These are phyloP conservation scores for Antedon mediterranea DNA, from an alignment of 53 echinoderm and acorn worm genomes.

Conservation along the genomic window DNA sequence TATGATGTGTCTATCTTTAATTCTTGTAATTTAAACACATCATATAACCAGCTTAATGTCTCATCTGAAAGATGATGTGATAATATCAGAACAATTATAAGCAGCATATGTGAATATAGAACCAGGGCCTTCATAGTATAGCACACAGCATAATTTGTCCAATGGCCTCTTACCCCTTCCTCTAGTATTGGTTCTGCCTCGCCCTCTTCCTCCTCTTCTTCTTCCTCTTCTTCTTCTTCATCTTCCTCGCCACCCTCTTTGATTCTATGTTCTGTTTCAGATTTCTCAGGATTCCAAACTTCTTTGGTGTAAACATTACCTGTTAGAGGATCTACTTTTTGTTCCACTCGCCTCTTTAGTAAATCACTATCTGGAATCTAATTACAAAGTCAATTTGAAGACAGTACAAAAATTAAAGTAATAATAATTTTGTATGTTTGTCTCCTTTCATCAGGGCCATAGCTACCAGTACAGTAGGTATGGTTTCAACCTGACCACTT, in stretches of 20 bases:
- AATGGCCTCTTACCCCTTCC: slow-evolving; percentile 3
- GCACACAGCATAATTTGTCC: no score
- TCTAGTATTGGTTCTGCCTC: neutral
- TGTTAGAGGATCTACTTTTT: slow-evolving; percentile 68
- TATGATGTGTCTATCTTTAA: no score
- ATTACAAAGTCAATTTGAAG: slow-evolving; percentile 7
- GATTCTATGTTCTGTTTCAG: slow-evolving; percentile 32
- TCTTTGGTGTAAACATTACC: slow-evolving; percentile 68
- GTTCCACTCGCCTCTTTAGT: slow-evolving; percentile 40
- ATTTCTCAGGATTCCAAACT: slow-evolving; percentile 84
- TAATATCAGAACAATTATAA: no score
- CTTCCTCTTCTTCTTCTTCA: slow-evolving; percentile 88
- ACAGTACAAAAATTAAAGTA: no score
- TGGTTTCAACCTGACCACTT: no score
- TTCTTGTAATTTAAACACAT: neutral
- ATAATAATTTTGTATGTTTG: no score
- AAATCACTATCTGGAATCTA: slow-evolving; percentile 55
- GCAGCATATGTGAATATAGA: no score
- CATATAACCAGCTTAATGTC: neutral
- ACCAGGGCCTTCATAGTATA: no score
- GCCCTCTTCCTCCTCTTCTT: slow-evolving; percentile 51
- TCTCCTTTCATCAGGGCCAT: no score
- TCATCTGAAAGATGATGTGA: no score
- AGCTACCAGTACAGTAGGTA: no score
- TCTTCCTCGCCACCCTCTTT: slow-evolving; percentile 72